phyloP scores from a whole-genome alignment of 2,797 vertebrate species.

The Mormyrops attenuatus region DNA sequence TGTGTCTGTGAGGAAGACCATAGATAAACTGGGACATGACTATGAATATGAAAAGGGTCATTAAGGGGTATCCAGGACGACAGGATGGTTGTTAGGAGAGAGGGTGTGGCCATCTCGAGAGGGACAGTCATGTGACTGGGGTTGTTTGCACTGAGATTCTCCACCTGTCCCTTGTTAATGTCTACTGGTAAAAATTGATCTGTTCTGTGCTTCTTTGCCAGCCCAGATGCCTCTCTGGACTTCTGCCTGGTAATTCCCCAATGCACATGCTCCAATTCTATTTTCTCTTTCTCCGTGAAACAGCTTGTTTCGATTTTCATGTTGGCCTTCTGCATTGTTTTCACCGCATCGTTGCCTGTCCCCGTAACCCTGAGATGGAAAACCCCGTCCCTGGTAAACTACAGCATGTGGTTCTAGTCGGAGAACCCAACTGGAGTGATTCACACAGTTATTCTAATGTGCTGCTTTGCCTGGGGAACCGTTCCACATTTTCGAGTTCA shows the following conservation, averaged over 20 bases:
- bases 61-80: neutral
- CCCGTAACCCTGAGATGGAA: neutral
- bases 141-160: neutral
- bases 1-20: neutral
- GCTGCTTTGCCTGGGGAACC: neutral
- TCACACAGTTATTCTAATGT: neutral
- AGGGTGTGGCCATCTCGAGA: neutral
- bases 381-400: neutral
- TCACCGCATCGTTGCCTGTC: neutral
- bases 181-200: slow-evolving; percentile 1
- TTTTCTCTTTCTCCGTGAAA: neutral
- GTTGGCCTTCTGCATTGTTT: neutral
- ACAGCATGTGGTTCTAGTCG: neutral
- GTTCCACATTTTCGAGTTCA: neutral
- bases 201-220: neutral
- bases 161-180: neutral
- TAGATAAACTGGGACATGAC: neutral
- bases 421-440: neutral
- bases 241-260: neutral
- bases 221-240: slow-evolving; percentile 2
- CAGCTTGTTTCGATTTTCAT: neutral
- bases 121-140: neutral
- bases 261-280: neutral
- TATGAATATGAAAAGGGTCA: neutral
- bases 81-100: neutral